Evolutionary conservation across 1,140 invertebrate species (phyloP).

Genomic region (Atta cephalotes): DNA sequence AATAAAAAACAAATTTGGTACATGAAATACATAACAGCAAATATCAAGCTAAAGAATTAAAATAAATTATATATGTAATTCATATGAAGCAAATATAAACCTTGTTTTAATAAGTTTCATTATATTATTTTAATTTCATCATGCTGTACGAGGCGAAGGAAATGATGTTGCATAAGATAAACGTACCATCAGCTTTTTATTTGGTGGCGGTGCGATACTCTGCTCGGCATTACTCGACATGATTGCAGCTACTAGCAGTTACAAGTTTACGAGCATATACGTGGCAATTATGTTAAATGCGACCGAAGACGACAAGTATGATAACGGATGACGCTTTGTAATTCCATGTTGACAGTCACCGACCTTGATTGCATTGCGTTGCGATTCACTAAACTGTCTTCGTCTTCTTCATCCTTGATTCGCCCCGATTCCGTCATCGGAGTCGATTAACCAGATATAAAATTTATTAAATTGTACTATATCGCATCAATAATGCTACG

Average conservation of each 20-base stretch:
- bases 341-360: neutral
- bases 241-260: constrained; percentile 19
- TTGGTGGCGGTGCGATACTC: constrained; percentile 67
- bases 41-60: neutral
- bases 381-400: too few species aligned
- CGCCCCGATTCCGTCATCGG: too few species aligned
- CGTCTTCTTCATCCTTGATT: too few species aligned
- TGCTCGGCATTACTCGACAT: constrained; percentile 67
- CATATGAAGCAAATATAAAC: neutral
- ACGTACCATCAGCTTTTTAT: constrained; percentile 81
- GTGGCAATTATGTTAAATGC: constrained; percentile 66
- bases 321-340: constrained; percentile 2
- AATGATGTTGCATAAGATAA: neutral
- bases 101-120: neutral
- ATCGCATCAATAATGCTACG: too few species aligned
- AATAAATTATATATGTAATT: neutral
- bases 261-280: constrained; percentile 62
- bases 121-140: constrained; percentile 2
- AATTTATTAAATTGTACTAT: too few species aligned
- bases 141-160: too few species aligned
- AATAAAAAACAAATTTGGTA: neutral
- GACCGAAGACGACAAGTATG: constrained; percentile 23
- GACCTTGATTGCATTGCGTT: too few species aligned
- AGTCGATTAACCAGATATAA: too few species aligned
- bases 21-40: neutral